Percentiles rank a stretch among this genome's conserved stretches.
phyloP scores from a whole-genome alignment of 2,797 vertebrate species.

The Ispidina lecontei region DNA sequence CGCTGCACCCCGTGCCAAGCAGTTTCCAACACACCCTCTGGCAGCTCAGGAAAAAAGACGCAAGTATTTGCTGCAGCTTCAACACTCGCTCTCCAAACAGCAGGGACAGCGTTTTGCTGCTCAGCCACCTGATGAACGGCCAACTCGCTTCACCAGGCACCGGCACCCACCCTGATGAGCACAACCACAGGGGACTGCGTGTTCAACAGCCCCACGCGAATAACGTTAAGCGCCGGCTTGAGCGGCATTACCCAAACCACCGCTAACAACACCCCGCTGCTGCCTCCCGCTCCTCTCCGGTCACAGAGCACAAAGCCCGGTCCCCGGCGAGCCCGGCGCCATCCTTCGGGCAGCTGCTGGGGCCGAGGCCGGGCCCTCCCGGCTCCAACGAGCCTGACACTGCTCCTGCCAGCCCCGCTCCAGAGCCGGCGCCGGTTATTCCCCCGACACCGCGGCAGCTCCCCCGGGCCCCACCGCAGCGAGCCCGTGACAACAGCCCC shows the following conservation, averaged over 20 bases:
- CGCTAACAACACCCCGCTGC: background rate
- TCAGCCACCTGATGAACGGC: background rate
- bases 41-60: background rate
- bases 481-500: background rate
- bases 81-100: background rate
- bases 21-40: background rate
- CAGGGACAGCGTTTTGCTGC: background rate
- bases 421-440: background rate
- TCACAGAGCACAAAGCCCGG: rapidly evolving
- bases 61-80: background rate
- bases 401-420: background rate
- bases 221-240: background rate
- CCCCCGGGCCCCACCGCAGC: background rate
- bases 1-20: background rate
- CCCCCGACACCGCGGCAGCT: background rate
- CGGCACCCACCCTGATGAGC: background rate
- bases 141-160: background rate
- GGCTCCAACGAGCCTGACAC: background rate
- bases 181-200: rapidly evolving
- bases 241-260: rapidly evolving
- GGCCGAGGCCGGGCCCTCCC: too few relatives aligned
- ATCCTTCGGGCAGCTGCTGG: background rate
- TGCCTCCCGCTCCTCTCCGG: background rate
- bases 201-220: background rate
- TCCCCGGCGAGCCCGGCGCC: background rate